phyloP scores from a whole-genome alignment of 2,888 invertebrate genomes.

The Machimus atricapillus region DNA sequence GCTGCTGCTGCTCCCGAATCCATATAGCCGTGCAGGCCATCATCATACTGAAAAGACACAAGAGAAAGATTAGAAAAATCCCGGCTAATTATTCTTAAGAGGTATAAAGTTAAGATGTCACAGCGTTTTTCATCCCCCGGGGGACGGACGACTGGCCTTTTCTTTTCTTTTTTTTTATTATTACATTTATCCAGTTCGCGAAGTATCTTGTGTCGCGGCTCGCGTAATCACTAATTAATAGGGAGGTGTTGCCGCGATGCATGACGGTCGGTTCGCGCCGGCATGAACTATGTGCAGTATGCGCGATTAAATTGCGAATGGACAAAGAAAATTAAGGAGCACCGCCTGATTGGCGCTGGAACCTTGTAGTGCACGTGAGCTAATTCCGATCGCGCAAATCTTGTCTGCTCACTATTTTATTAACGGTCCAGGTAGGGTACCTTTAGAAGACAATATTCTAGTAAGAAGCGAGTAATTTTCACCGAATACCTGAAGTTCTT shows the following conservation, averaged over 20 bases:
- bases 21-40: slow-evolving; percentile 93
- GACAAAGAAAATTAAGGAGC: slow-evolving; percentile 19
- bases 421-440: background rate
- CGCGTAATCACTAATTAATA: slow-evolving; percentile 21
- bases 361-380: background rate
- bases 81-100: background rate
- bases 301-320: slow-evolving; percentile 28
- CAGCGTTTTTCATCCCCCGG: background rate
- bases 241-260: slow-evolving; percentile 25
- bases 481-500: background rate
- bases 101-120: slow-evolving; percentile 30
- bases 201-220: slow-evolving; percentile 16
- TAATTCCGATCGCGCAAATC: background rate
- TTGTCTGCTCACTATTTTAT: background rate
- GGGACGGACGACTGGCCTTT: background rate
- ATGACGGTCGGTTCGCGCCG: background rate
- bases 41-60: slow-evolving; percentile 80
- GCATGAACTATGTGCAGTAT: slow-evolving; percentile 16
- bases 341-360: background rate
- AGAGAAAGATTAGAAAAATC: slow-evolving; percentile 37
- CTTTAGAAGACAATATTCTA: background rate
- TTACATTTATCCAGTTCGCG: background rate
- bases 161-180: background rate
- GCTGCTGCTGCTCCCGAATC: slow-evolving; percentile 70
- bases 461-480: background rate